Percentiles rank a stretch among this genome's conserved stretches.
Evolutionary conservation across 2,797 vertebrate species (phyloP).

Genomic region (Sebastiscus tertius): DNA sequence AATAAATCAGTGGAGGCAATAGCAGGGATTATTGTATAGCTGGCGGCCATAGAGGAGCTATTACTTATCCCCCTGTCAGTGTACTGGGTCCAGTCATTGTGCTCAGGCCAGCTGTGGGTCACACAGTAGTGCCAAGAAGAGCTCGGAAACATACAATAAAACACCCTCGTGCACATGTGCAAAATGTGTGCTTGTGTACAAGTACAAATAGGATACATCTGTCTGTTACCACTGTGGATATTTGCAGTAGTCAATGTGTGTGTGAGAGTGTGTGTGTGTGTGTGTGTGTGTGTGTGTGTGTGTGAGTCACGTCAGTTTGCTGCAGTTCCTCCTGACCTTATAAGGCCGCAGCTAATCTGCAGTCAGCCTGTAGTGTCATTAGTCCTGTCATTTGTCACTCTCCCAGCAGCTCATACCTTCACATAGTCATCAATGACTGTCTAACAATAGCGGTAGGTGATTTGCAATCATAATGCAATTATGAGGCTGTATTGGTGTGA

Average conservation of each 20-base stretch:
- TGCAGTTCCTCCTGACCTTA: constrained; percentile 58
- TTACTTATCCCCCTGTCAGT: constrained; percentile 65
- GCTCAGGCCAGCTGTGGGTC: constrained; percentile 53
- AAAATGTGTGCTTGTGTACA: background rate
- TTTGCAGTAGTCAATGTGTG: background rate
- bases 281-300: background rate
- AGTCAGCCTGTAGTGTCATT: constrained; percentile 45
- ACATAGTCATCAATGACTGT: constrained; percentile 47
- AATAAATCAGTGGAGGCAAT: constrained; percentile 72
- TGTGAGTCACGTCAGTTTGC: constrained; percentile 20
- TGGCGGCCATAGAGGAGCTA: constrained; percentile 57
- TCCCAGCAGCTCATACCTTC: constrained; percentile 27
- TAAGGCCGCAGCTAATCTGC: constrained; percentile 54
- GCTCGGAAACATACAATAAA: constrained; percentile 20
- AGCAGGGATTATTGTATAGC: constrained; percentile 67
- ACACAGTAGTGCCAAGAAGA: constrained; percentile 12
- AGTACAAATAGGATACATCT: constrained; percentile 9
- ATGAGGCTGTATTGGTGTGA: constrained; percentile 31
- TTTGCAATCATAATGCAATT: constrained; percentile 61
- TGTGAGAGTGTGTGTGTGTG: background rate
- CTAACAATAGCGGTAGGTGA: constrained; percentile 43
- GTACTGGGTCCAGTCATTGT: constrained; percentile 44
- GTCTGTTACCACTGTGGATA: background rate
- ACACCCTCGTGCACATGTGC: constrained; percentile 2
- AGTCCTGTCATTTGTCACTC: constrained; percentile 59